Evolutionary conservation across 2,113 vertebrate species (phyloP).

Genomic region (Xenotilapia flavipinnis): DNA sequence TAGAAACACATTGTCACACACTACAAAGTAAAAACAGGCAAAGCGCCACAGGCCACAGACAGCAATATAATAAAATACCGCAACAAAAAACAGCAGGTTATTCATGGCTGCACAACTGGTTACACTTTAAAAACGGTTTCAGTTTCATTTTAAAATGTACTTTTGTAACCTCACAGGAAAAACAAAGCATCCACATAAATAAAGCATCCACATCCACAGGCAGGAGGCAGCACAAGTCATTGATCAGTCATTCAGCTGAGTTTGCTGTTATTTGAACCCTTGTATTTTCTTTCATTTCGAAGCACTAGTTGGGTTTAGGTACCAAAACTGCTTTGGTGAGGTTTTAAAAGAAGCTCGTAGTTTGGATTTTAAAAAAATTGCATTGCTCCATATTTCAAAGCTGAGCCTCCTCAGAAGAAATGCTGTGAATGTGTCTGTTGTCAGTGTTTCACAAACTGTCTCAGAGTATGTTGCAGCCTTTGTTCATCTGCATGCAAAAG

Average conservation of each 20-base stretch:
- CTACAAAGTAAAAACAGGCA: not conserved
- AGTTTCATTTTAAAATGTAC: not conserved
- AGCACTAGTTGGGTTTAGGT: accelerated
- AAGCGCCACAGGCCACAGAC: not conserved
- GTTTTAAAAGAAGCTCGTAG: accelerated
- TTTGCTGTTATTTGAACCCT: not conserved
- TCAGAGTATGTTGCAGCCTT: accelerated
- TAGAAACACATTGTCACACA: not conserved
- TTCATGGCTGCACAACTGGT: not conserved
- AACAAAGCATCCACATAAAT: not conserved
- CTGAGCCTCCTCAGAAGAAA: not conserved
- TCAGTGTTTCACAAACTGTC: not conserved
- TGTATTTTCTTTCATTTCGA: not conserved
- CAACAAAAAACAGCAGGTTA: not conserved
- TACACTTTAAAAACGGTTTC: not conserved
- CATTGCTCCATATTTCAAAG: not conserved
- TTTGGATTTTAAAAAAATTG: not conserved
- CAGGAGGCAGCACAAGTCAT: not conserved
- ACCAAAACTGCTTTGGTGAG: not conserved
- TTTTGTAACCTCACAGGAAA: not conserved
- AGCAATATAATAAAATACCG: not conserved
- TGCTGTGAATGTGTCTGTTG: not conserved
- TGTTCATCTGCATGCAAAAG: not conserved
- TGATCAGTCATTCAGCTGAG: not conserved
- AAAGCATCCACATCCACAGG: not conserved